These are phyloP conservation scores for Protosalanx chinensis DNA, from an alignment of 2,797 vertebrate genomes.

Conservation along the genomic window DNA sequence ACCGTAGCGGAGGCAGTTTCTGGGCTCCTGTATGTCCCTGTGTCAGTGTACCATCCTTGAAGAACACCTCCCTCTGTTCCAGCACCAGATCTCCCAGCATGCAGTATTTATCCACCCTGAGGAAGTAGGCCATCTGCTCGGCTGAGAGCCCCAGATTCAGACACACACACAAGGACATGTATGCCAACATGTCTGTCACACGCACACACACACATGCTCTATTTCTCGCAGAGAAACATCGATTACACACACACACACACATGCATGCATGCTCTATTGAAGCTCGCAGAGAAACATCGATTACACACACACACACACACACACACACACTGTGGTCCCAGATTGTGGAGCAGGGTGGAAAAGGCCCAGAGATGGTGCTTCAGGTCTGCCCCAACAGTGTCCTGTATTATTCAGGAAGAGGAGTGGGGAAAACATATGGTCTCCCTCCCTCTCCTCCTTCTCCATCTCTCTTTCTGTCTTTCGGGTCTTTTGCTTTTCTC, in stretches of 20 bases:
- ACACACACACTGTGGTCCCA: neutral
- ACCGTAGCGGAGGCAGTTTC: neutral
- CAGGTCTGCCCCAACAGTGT: neutral
- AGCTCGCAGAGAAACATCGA: neutral
- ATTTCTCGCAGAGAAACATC: neutral
- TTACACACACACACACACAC: constrained; percentile 1
- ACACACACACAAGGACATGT: constrained; percentile 1
- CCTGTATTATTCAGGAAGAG: constrained; percentile 13
- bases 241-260: neutral
- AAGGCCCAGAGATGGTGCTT: neutral
- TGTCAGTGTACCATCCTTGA: constrained; percentile 34
- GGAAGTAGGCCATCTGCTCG: constrained; percentile 71
- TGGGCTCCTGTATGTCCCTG: constrained; percentile 24
- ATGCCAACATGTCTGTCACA: too few species aligned
- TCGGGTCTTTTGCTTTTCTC: neutral
- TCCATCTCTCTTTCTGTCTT: neutral
- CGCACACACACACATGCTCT: neutral
- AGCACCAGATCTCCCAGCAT: constrained; percentile 60
- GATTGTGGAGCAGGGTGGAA: neutral
- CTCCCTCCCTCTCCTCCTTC: constrained; percentile 1
- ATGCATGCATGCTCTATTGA: neutral
- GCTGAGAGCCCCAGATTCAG: constrained; percentile 51
- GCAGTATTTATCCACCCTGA: constrained; percentile 68
- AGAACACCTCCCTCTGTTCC: constrained; percentile 53
- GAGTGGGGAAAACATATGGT: neutral